Base-by-base conservation (phyloP, 2,888 invertebrate species). In the Phasia obesa region DNA sequence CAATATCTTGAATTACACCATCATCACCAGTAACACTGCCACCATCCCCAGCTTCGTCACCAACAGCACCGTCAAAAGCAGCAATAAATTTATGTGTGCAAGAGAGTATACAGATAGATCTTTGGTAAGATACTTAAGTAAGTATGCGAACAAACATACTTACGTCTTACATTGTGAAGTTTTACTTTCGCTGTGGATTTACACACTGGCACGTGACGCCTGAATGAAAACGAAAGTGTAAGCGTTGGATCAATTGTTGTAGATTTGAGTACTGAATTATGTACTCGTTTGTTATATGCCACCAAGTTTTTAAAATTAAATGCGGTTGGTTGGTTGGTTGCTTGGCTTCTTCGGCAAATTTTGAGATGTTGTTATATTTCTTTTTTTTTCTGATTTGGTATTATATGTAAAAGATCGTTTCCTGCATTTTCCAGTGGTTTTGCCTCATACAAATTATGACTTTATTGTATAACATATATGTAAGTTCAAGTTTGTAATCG, bases 151-250 rank as follows among this genome's bases (percentile, higher is more conserved):
- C 57, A 62, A 64, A 75, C 75, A 79, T n/a, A n/a, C n/a, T n/a
- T n/a, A n/a, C n/a, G n/a, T 75, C 71, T 83, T 79, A 79, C 75
- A 57, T 51, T 76, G 75, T 71, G 71, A 67, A 75, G 65, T 75
- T 71, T 79, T 83, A 83, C 83, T 83, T 83, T 83, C 83, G 83
- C 83, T 83, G 83, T 71, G 79, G 75, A 71, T 76, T 83, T 71
- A 75, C 53, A 71, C 75, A 55, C 71, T 67, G 79, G 82, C 82
- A 78, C 84, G 84, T 84, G 84, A 81, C 88, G 86, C 87, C 87
- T 85, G 84, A 87, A 89, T 87, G 90, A 90, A 90, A 89, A 89
- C 89, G 90, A 90, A 89, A 89, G 89, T 86, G 81, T 44, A 59
- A 69, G 47, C 17, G 47, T 78, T 70, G 57, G 11, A 23, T 69